Conservation (phyloP, 2,113 vertebrate genomes). For the Grallaria varia region DNA sequence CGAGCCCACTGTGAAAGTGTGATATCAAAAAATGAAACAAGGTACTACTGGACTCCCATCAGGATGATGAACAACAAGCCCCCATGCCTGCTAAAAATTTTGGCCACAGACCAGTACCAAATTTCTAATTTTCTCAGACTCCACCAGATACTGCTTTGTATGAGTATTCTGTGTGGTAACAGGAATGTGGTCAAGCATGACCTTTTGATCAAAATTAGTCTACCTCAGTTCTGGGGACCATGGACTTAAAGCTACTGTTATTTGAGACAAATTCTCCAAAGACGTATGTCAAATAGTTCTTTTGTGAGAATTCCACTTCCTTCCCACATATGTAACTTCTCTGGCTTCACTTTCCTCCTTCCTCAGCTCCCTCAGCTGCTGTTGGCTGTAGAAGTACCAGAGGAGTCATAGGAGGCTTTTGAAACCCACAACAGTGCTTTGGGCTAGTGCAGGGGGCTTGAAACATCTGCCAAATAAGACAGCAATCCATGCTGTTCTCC, state of each 20-base stretch:
- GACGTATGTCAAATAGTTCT: not conserved
- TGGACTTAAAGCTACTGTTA: not conserved
- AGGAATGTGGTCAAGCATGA: not conserved
- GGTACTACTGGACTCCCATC: not conserved
- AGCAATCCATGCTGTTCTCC: not conserved
- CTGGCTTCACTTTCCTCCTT: not conserved
- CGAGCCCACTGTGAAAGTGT: not conserved
- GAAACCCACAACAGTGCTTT: not conserved
- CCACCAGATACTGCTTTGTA: not conserved
- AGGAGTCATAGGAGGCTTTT: not conserved
- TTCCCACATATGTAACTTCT: not conserved
- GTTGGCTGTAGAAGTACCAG: not conserved
- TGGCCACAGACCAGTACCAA: not conserved
- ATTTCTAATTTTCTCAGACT: not conserved
- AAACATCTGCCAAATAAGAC: not conserved
- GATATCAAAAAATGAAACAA: not conserved
- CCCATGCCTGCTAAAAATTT: not conserved
- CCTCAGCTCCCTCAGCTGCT: not conserved
- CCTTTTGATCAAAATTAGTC: not conserved
- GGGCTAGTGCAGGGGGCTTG: not conserved
- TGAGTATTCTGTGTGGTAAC: not conserved
- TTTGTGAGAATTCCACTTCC: not conserved
- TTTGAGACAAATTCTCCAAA: not conserved
- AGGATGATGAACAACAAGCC: not conserved
- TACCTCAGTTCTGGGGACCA: not conserved